Base-by-base conservation (phyloP, 2,888 invertebrate species). In the Merodon equestris region DNA sequence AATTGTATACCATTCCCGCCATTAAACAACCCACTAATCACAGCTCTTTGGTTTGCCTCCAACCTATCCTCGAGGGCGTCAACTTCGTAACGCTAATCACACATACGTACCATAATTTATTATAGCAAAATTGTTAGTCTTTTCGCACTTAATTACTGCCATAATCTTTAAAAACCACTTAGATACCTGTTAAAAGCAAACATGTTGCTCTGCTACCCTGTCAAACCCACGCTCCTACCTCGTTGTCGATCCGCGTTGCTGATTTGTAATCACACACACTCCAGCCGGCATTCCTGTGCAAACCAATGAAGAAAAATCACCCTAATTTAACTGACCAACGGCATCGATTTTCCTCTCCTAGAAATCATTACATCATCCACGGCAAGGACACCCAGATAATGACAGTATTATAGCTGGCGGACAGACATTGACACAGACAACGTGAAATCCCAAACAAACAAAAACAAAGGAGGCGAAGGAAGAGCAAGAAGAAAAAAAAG, bases 331-430 rank as follows among this genome's bases (percentile, higher is more conserved):
- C 77, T 77, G 77, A 72, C 77, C 77, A 68, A 61, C 40, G 18
- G 36, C 40, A 77, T 77, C 53, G 72, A 72, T 72, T 67, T 77
- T 77, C 18, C 66, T 42, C 34, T 72, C 47, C n/a, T 14, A n/a
- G n/a, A 47, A 76, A 38, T 76, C 40, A 51, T 71, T 67, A 72
- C 72, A 61, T 68, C 67, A 77, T 19, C 44, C 42, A 7, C 10
- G 18, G 60, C 77, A 77, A 77, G 77, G 77, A 77, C 77, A 77
- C 67, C 72, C 67, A 58, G 67, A 63, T 72, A 77, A 63, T 19
- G 27, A 27, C 7, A 7, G 2, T 7, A 27, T 7, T 27, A 27
- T 27, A n/a, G n/a, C n/a, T 34, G 27, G 12, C 56, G 45, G 50
- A 53, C 42, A 51, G 54, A 61, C 64, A 17, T 56, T 77, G 77